phyloP scores from a whole-genome alignment of 2,888 invertebrate species.

The Anorthoa munda region DNA sequence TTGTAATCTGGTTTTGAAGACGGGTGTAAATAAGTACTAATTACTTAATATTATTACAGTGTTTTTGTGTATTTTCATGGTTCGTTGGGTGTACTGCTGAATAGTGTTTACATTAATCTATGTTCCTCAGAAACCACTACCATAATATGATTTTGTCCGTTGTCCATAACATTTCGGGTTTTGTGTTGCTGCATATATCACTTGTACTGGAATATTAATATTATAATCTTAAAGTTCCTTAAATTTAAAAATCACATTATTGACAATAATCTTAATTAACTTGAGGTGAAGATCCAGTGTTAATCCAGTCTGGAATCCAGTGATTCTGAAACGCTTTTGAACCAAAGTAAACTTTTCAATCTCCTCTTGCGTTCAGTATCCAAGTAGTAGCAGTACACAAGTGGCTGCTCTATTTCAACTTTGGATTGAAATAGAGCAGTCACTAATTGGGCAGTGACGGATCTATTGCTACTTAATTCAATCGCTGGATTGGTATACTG shows the following conservation, averaged over 20 bases:
- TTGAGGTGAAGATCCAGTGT: background rate
- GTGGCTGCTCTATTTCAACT: too few species aligned
- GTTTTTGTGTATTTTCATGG: constrained; percentile 4
- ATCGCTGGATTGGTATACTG: background rate
- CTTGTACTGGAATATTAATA: too few species aligned
- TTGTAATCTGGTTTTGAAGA: constrained; percentile 13
- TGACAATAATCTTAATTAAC: too few species aligned
- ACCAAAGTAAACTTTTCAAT: background rate
- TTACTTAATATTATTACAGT: background rate
- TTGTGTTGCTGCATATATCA: too few species aligned
- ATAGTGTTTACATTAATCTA: background rate
- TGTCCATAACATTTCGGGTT: too few species aligned
- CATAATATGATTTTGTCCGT: too few species aligned
- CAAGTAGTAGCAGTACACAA: too few species aligned
- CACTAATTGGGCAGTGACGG: background rate
- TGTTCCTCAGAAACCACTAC: background rate
- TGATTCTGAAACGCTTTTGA: background rate
- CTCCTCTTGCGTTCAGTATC: background rate
- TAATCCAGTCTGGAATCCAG: too few species aligned
- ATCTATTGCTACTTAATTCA: background rate
- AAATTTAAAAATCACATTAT: too few species aligned
- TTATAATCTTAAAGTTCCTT: too few species aligned
- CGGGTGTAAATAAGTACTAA: background rate
- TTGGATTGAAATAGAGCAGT: background rate
- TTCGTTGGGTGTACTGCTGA: background rate